phyloP scores from a whole-genome alignment of 2,797 vertebrate genomes.

The Dendrocincla tyrannina region DNA sequence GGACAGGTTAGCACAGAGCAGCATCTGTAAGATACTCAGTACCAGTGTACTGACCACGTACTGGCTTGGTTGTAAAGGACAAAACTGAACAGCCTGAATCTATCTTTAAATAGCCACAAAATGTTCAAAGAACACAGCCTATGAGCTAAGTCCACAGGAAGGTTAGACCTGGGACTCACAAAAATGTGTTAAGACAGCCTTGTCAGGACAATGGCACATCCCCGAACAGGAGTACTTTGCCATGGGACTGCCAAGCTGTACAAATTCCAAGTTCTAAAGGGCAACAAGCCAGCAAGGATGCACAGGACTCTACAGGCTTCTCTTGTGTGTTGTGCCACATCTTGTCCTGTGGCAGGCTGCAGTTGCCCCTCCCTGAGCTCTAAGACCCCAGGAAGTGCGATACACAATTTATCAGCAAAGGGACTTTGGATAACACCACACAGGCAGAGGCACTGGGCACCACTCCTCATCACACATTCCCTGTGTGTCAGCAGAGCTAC shows the following conservation, averaged over 20 bases:
- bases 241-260: neutral
- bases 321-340: neutral
- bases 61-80: neutral
- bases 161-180: neutral
- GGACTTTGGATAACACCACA: neutral
- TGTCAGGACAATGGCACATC: neutral
- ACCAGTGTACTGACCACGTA: neutral
- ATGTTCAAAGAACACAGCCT: neutral
- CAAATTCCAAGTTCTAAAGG: neutral
- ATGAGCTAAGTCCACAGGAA: neutral
- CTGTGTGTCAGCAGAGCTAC: neutral
- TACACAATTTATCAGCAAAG: neutral
- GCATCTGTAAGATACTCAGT: neutral
- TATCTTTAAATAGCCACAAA: neutral
- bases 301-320: neutral
- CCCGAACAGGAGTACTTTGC: neutral
- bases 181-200: neutral
- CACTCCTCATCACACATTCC: neutral
- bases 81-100: neutral
- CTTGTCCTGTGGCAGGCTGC: fast-evolving
- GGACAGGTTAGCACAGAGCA: neutral
- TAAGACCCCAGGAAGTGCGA: neutral
- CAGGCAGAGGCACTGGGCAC: neutral
- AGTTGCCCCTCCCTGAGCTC: neutral
- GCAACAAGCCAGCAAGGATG: neutral